phyloP scores from a whole-genome alignment of 2,888 invertebrate genomes.

The Drosophila infuscata region DNA sequence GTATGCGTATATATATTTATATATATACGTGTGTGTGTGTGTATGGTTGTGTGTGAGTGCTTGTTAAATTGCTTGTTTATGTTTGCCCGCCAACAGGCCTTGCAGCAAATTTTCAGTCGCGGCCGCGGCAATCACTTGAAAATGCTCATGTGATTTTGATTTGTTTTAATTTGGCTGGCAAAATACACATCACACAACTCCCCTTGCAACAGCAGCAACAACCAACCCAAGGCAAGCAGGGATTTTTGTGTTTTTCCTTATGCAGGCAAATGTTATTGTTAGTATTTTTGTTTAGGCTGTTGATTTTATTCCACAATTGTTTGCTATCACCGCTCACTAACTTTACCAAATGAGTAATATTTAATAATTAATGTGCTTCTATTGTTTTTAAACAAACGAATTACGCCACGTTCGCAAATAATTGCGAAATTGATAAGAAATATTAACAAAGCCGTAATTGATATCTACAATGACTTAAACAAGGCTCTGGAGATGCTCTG shows the following conservation, averaged over 20 bases:
- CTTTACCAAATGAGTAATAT: conserved; percentile 51
- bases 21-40: conserved; percentile 10
- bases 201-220: conserved; percentile 15
- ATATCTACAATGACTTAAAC: neutral
- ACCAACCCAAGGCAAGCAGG: conserved; percentile 10
- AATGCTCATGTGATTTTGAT: conserved; percentile 77
- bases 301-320: conserved; percentile 58
- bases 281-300: conserved; percentile 64
- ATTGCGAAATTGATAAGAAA: conserved; percentile 4
- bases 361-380: conserved; percentile 41
- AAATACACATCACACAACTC: conserved; percentile 24
- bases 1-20: conserved; percentile 2
- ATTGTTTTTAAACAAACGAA: conserved; percentile 1
- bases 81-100: conserved; percentile 57
- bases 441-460: neutral
- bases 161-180: conserved; percentile 71
- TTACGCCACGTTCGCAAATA: conserved; percentile 7
- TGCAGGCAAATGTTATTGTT: conserved; percentile 54
- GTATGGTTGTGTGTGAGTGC: conserved; percentile 40
- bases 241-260: conserved; percentile 34
- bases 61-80: conserved; percentile 78
- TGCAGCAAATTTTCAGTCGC: conserved; percentile 45
- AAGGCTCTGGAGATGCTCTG: neutral
- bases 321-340: conserved; percentile 47
- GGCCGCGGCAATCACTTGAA: conserved; percentile 69